Base-by-base conservation (phyloP, 2,888 invertebrate genomes). In the Cantharis nigra region DNA sequence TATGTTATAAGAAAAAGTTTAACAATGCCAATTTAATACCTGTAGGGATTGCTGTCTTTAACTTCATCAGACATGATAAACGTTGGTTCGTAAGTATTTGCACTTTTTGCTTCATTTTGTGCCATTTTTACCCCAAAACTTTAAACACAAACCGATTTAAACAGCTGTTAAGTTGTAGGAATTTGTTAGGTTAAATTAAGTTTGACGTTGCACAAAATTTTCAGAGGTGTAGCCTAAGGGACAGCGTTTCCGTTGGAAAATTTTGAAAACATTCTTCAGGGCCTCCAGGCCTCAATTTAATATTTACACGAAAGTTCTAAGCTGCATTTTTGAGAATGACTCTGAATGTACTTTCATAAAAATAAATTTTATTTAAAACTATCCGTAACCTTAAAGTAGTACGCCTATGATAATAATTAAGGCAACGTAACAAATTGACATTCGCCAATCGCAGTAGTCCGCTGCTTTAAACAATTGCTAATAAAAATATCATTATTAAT, bases 31-130 rank as follows among this genome's bases (percentile, higher is more conserved):
- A 67, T 20, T 69, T 73, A 65, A 81, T 90, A 96, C 96, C 96
- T 97, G 92, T 99, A 99, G 0, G 99, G 99, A 91, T 99, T 99
- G 1, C 97, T 95, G 90, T 99, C 99, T 11, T 97, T 95, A 10
- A 99, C 99, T 92, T 98, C 98, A 0, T 96, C 93, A 65, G 98
- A 98, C 96, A 99, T 98, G 13, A n/a, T 23, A 67, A 67, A 67
- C 23, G 65, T 67, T 3, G 65, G 65, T 67, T 23, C 65, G 9
- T 49, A 49, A 49, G n/a, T 7, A n/a, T 49, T 49, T 7, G 49
- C 7, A 33, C 4, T 13, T 33, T n/a, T 33, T 33, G 13, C 33
- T 23, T 65, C 20, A 23, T 67, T 26, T 67, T 67, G 65, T 14
- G 65, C 65, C 65, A 67, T 67, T 67, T 67, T 67, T 16, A 13